These are phyloP conservation scores for Triops longicaudatus DNA, from an alignment of 1,140 invertebrate genomes.

Conservation along the genomic window DNA sequence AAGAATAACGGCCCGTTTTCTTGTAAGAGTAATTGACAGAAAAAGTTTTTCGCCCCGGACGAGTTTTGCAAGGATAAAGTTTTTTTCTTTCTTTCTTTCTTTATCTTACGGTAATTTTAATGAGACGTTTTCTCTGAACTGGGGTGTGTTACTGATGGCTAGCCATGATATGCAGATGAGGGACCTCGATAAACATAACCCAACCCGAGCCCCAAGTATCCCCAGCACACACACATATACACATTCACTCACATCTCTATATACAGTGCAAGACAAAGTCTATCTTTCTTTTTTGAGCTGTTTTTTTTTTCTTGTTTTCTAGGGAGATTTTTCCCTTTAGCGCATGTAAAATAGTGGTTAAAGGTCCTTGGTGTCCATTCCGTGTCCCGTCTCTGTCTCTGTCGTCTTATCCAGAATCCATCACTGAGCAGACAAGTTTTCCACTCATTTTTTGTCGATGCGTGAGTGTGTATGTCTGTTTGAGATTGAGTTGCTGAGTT, in stretches of 20 bases:
- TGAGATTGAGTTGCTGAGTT: neutral
- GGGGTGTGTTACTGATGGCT: slow-evolving; percentile 14
- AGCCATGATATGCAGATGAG: slow-evolving; percentile 11
- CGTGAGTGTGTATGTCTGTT: slow-evolving; percentile 11
- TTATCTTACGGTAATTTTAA: slow-evolving; percentile 9
- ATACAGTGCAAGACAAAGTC: too few species aligned
- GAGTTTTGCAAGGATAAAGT: neutral
- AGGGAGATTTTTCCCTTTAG: neutral
- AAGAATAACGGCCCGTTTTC: neutral
- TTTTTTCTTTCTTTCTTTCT: neutral
- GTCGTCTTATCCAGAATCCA: slow-evolving; percentile 10
- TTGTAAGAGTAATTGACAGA: neutral
- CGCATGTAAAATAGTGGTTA: neutral
- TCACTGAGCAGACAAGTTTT: neutral
- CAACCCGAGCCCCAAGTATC: neutral
- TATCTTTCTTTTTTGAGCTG: neutral
- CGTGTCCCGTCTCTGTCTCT: slow-evolving; percentile 8
- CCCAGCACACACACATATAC: neutral
- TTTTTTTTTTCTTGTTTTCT: neutral
- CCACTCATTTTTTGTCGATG: neutral
- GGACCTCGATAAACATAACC: slow-evolving; percentile 9
- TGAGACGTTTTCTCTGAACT: slow-evolving; percentile 15
- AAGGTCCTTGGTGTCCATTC: neutral
- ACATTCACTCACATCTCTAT: neutral
- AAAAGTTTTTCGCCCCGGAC: neutral